Percentiles rank a stretch among this genome's conserved stretches.
Conservation (phyloP, 1,140 invertebrate genomes). For the Drosophila novamexicana region DNA sequence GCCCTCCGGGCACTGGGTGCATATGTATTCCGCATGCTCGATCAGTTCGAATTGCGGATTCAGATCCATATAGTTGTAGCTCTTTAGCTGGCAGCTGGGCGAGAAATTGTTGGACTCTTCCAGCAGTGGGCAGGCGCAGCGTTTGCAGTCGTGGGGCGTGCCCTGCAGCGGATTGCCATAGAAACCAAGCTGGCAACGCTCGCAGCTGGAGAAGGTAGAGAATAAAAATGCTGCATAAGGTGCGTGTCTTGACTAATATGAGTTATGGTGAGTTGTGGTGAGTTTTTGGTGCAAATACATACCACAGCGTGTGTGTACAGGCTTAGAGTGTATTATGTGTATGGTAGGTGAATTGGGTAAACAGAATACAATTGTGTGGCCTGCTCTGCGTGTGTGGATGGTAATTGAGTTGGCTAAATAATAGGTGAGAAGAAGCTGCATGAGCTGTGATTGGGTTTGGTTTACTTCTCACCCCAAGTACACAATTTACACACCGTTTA, state of each 20-base stretch:
- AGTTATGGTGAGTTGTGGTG: constrained; percentile 22
- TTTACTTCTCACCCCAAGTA: too few species aligned
- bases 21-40: constrained; percentile 90
- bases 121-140: constrained; percentile 93
- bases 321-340: constrained; percentile 3
- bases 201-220: constrained; percentile 87
- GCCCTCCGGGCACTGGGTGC: constrained; percentile 93
- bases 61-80: constrained; percentile 85
- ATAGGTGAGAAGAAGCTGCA: background rate
- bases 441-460: too few species aligned
- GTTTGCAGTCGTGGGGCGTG: constrained; percentile 91
- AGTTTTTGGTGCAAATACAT: constrained; percentile 15
- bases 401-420: background rate
- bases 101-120: constrained; percentile 93
- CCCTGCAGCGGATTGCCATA: constrained; percentile 94
- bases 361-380: background rate
- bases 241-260: constrained; percentile 21
- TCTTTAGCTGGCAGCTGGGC: constrained; percentile 91
- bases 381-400: background rate
- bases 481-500: too few species aligned
- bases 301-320: background rate
- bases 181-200: constrained; percentile 94
- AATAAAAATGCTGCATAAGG: background rate
- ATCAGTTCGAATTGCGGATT: constrained; percentile 80
- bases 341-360: constrained; percentile 16